Percentiles rank a stretch among this genome's conserved stretches.
Conservation (phyloP, 1,140 invertebrate genomes). For the Oreohelix idahoensis region DNA sequence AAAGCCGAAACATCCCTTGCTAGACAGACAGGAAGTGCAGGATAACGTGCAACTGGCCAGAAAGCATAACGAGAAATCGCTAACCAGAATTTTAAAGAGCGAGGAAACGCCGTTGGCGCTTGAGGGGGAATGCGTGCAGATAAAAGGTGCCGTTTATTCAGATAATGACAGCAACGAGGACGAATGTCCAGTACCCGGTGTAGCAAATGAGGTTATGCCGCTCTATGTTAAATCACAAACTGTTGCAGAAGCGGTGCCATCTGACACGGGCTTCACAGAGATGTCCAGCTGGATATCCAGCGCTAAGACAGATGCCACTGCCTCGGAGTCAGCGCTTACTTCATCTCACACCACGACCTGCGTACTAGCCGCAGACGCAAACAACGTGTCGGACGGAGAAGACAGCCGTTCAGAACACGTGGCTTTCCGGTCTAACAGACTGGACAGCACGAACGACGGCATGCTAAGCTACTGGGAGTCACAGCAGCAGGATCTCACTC, state of each 20-base stretch:
- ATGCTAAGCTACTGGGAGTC: not conserved
- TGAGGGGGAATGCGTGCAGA: not conserved
- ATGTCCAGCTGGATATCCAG: slow-evolving; percentile 11
- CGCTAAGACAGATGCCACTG: not conserved
- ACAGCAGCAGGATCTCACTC: not conserved
- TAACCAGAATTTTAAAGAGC: not conserved
- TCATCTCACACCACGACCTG: slow-evolving; percentile 5
- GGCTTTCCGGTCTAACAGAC: not conserved
- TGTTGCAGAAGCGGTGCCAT: not conserved
- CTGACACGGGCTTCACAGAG: not conserved
- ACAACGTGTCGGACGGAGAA: not conserved
- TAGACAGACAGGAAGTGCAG: not conserved
- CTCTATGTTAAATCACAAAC: not conserved
- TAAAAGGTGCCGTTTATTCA: not conserved
- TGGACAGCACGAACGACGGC: not conserved
- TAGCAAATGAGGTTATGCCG: not conserved
- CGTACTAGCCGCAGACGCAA: not conserved
- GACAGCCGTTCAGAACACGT: not conserved
- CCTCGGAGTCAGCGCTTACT: not conserved
- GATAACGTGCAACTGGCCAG: not conserved
- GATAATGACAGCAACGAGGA: not conserved
- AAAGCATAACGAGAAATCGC: not conserved
- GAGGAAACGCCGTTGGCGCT: not conserved
- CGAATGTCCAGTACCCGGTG: not conserved
- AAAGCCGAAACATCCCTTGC: not conserved